Evolutionary conservation across 2,113 vertebrate species (phyloP).

Genomic region (Neolamprologus caudopunctatus): DNA sequence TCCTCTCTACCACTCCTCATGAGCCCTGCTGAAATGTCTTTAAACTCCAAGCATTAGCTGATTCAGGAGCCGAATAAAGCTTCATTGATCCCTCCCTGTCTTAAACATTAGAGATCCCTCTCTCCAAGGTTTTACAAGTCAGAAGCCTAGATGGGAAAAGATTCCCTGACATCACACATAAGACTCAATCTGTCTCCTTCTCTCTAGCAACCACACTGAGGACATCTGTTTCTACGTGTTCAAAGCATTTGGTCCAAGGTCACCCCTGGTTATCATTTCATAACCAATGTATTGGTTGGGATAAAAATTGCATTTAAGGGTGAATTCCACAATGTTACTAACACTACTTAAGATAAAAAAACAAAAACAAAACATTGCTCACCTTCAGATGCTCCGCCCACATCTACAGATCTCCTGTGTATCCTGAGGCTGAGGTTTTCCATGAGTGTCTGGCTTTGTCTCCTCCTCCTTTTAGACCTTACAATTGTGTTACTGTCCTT

Average conservation of each 20-base stretch:
- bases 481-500: background rate
- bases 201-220: background rate
- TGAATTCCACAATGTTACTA: background rate
- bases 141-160: background rate
- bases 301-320: background rate
- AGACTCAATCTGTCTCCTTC: background rate
- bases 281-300: fast-evolving
- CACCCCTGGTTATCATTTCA: fast-evolving
- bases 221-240: background rate
- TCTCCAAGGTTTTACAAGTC: background rate
- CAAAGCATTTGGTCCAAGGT: background rate
- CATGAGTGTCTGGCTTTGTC: background rate
- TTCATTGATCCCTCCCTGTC: background rate
- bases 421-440: background rate
- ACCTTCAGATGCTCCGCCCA: background rate
- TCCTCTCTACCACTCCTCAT: background rate
- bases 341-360: background rate
- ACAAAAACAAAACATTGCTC: background rate
- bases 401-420: background rate
- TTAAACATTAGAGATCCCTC: background rate
- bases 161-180: background rate
- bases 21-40: background rate
- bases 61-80: background rate
- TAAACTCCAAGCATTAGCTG: background rate
- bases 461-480: background rate